These are phyloP conservation scores for Petrolisthes cinctipes DNA, from an alignment of 2,888 invertebrate species.

Conservation along the genomic window DNA sequence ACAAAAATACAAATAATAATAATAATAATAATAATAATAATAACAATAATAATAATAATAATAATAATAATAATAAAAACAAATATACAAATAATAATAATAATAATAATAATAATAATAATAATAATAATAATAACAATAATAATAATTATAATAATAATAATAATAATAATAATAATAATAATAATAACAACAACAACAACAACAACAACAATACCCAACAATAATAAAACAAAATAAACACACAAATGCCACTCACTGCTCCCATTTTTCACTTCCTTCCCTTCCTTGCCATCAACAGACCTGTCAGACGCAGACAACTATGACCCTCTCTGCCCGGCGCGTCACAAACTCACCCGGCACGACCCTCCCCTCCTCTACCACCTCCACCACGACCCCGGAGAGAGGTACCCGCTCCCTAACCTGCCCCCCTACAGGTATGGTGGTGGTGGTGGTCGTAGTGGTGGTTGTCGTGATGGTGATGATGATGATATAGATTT, in stretches of 20 bases:
- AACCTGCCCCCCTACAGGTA: conserved; percentile 39
- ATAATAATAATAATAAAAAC: background rate
- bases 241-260: background rate
- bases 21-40: too few species aligned
- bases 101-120: too few species aligned
- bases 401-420: conserved; percentile 64
- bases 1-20: too few species aligned
- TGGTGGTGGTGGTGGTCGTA: background rate
- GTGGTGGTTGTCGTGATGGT: too few species aligned
- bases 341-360: conserved; percentile 41
- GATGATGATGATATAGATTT: too few species aligned
- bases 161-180: too few species aligned
- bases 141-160: too few species aligned
- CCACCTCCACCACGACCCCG: conserved; percentile 66
- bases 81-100: too few species aligned
- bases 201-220: too few species aligned
- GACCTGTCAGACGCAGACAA: conserved; percentile 59
- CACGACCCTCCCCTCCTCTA: conserved; percentile 66
- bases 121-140: too few species aligned
- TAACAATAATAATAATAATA: background rate
- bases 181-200: too few species aligned
- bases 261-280: background rate
- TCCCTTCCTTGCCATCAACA: conserved; percentile 13
- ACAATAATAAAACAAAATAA: too few species aligned
- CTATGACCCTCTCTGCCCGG: conserved; percentile 62